Base-by-base conservation (phyloP, 2,797 vertebrate genomes). In the Epinephelus awoara region DNA sequence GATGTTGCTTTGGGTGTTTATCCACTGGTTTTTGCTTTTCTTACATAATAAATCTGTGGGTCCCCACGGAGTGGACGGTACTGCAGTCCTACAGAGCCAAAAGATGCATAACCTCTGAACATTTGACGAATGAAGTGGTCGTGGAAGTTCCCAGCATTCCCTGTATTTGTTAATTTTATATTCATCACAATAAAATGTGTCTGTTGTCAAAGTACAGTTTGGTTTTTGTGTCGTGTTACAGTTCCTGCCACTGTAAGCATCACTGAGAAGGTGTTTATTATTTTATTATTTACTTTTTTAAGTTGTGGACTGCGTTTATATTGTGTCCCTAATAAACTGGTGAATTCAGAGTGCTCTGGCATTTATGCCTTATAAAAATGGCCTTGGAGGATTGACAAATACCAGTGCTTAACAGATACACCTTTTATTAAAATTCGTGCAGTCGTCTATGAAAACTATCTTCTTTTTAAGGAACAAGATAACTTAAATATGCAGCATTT, bases 151-250 rank as follows among this genome's bases (percentile, higher is more conserved):
- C 23, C 66, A 2, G 42, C 83, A 87, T 94, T 92, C 83, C 80
- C 74, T 86, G 46, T 63, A 56, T 91, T 79, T 92, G 74, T 88
- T 91, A 46, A 78, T 91, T 93, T 93, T 93, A 62, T 92, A 90
- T 84, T 87, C 38, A 83, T 86, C 81, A 67, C 57, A 94, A 94
- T 94, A 93, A 93, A 93, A 81, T 65, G 15, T 76, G 59, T 91
- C 21, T 55, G 63, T 88, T 80, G 76, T 75, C 55, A 86, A 82
- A 73, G 42, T 21, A 13, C 3, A 12, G 25, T 77, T 62, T 85
- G 11, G 3, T 72, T 83, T 74, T 27, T 75, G 23, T 46, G 4
- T 61, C 1, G 0, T 29, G 0, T 63, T 6, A 21, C 2, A 61
- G 1, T 78, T 21, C 40, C 8, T 63, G 5, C 6, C 23, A 42